Conservation (phyloP, 2,113 vertebrate species). For the Muntiacus reevesi region DNA sequence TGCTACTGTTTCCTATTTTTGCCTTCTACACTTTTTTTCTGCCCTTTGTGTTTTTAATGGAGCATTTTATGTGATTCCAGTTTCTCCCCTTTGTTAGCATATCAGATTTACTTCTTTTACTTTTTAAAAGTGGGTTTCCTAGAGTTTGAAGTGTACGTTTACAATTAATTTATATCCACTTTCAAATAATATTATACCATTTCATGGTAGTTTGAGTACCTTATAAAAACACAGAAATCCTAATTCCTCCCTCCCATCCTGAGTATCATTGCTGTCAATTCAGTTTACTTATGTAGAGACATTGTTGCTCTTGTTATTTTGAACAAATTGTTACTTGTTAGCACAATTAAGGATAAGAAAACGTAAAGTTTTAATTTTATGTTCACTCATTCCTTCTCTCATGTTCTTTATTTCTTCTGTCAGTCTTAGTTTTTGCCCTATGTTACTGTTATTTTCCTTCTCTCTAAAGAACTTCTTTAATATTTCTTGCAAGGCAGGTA, state of each 20-base stretch:
- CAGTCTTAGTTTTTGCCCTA: background rate
- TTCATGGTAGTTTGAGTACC: background rate
- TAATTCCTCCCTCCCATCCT: background rate
- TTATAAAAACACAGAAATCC: background rate
- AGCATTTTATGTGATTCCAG: background rate
- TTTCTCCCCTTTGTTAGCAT: background rate
- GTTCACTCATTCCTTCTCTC: background rate
- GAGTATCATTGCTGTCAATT: background rate
- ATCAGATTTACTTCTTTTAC: background rate
- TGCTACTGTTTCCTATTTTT: background rate
- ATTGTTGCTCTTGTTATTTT: background rate
- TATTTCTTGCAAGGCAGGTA: background rate
- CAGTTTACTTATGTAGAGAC: background rate
- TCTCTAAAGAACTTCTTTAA: background rate
- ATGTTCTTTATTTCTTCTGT: background rate
- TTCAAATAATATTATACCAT: background rate
- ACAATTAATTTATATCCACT: background rate
- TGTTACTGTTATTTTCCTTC: background rate
- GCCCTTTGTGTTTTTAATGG: background rate
- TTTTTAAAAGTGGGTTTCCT: background rate
- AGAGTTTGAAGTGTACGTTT: background rate
- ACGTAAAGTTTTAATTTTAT: background rate
- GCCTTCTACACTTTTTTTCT: background rate
- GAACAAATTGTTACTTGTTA: background rate
- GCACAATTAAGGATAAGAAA: background rate